phyloP scores from a whole-genome alignment of 1,140 invertebrate species.

The Argopecten irradians region DNA sequence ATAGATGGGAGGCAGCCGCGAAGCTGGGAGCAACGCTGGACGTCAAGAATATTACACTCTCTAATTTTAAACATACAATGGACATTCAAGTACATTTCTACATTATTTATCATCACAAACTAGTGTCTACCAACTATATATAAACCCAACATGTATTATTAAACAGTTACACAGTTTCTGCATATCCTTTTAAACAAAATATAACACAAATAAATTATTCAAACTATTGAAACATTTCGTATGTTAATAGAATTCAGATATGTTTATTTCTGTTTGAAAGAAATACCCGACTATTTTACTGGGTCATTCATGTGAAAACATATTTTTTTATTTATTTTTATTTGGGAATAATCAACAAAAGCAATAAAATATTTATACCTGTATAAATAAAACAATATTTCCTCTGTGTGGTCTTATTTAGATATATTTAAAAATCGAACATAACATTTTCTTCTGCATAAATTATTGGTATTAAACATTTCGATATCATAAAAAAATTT shows the following conservation, averaged over 20 bases:
- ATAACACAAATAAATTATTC: background rate
- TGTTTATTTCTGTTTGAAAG: background rate
- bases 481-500: no score
- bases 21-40: background rate
- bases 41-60: background rate
- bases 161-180: background rate
- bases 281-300: background rate
- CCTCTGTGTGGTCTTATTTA: no score
- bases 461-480: no score
- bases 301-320: no score
- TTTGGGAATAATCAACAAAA: background rate
- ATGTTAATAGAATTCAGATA: background rate
- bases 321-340: no score
- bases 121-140: no score
- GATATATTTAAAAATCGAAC: no score
- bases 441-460: no score
- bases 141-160: no score
- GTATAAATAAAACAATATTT: no score
- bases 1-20: background rate
- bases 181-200: background rate
- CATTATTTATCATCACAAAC: no score
- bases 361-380: background rate
- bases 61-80: background rate
- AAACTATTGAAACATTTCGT: background rate
- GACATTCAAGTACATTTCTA: background rate